Base-by-base conservation (phyloP, 92 coral and sea anemone species). In the Zoanthus sociatus region DNA sequence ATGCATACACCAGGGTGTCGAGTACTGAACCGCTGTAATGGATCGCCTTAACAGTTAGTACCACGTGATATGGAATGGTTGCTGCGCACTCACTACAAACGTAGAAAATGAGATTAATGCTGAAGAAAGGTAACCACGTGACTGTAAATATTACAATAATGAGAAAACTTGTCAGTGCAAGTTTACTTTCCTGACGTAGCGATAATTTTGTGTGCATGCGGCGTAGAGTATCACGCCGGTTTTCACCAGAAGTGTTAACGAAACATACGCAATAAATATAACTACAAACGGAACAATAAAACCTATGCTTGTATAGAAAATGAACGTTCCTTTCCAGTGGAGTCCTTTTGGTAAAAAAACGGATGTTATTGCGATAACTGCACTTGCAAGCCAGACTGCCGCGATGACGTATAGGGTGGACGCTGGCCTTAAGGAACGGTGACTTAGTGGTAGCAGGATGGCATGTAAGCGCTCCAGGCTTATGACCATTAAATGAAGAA, bases 111-210 rank as follows among this genome's bases (percentile, higher is more conserved):
- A 93, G 63, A 32, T 93, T 93, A 9, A 93, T 89, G 32, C 96
- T 93, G 84, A 93, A 93, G 50, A 93, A 91, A 21, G 96, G 96
- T 79, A 93, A 37, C 96, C 96, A 93, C 82, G 96, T 93, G 73
- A 91, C 73, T 20, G 91, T 85, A 82, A 93, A 93, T 48, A 93
- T 89, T 20, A 93, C 67, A 18, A 93, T 75, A 9, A 93, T 79
- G 13, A 90, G 82, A 68, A 93, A 87, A 16, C 92, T 84, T 2
- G 96, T 91, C 9, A 86, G 20, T 6, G 93, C 96, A 12, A 92
- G 87, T 21, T 88, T 90, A 32, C 96, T 89, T 73, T 93, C 96
- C 69, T 74, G 83, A 51, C 75, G 83, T 50, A 93, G 58, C 1
- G 88, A 87, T 26, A 88, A 83, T 17, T 92, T 91, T 12, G 91